Percentiles rank a stretch among this genome's conserved stretches.
phyloP scores from a whole-genome alignment of 35 echinoderm and acorn worm genomes.

The Apostichopus californicus region DNA sequence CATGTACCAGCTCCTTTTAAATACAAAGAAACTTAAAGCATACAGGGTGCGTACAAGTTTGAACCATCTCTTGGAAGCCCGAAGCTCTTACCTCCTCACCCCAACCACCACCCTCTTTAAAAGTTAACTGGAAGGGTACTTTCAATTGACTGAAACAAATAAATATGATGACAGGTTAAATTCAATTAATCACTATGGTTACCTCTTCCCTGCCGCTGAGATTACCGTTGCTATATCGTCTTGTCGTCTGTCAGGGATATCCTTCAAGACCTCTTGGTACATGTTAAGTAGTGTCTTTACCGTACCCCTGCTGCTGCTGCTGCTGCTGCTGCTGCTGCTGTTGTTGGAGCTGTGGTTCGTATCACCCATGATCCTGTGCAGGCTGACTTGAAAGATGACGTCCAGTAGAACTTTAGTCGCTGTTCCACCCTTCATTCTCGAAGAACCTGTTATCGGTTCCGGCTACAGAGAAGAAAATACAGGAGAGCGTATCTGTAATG shows the following conservation, averaged over 20 bases:
- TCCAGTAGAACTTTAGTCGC: slow-evolving; percentile 87
- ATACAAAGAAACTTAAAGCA: too few relatives aligned
- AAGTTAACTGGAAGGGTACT: too few relatives aligned
- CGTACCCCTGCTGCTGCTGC: not conserved
- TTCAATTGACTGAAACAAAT: too few relatives aligned
- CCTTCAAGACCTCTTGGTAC: slow-evolving; percentile 39
- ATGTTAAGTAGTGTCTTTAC: slow-evolving; percentile 10
- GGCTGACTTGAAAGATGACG: slow-evolving; percentile 65
- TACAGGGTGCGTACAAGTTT: too few relatives aligned
- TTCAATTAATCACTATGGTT: not conserved
- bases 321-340: not conserved
- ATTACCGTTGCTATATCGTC: slow-evolving; percentile 4
- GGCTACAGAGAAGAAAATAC: slow-evolving; percentile 51
- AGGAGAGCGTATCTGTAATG: too few relatives aligned
- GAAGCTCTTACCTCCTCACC: not conserved
- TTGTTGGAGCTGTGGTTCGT: not conserved
- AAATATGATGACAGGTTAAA: not conserved
- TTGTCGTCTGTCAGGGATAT: not conserved
- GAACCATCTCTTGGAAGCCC: too few relatives aligned
- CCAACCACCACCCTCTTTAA: not conserved
- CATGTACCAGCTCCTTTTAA: too few relatives aligned
- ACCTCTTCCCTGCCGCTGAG: slow-evolving; percentile 43
- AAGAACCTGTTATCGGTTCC: slow-evolving; percentile 94
- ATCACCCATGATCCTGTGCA: slow-evolving; percentile 10
- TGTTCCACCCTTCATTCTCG: slow-evolving; percentile 89